Evolutionary conservation across 2,113 vertebrate genomes (phyloP), one percentile per base, ranked within the genome.

Genomic region (Alces alces): DNA sequence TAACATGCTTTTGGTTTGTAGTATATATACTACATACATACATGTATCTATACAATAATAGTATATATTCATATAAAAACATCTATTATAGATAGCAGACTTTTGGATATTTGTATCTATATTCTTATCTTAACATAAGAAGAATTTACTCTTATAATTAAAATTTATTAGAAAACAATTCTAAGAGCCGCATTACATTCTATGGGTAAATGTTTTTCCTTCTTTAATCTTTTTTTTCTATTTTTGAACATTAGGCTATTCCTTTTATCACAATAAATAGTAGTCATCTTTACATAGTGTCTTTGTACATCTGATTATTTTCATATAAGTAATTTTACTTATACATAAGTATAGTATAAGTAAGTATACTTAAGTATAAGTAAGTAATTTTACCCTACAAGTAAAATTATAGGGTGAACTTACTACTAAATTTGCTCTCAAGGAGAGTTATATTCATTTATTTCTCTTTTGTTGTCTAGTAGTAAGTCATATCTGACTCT

Each of bases 131-230:
- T 66, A 12, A 54, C 6, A 54, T 30, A 95, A 82, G 19, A 14
- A 91, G 10, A 91, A 94, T 86, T 89, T 94, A 91, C 6, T 39
- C 3, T 19, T 33, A 47, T 57, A 70, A 89, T 89, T 83, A 91
- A 86, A 88, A 61, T 60, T 64, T 91, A 83, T 80, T 97, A 80
- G 55, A 66, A 86, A 95, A 96, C 7, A 57, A 93, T 91, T 91
- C 12, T 94, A 91, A 86, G 55, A 61, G 19, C 5, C 79, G 4
- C 6, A 43, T 94, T 95, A 86, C 30, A 93, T 39, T 39, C 54
- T 91, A 52, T 25, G 27, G 52, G 28, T 25, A 87, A 83, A n/a
- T 70, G 1, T 91, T 97, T 86, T 83, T 76, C 43, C 16, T 61
- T 47, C n/a, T 85, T 52, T 82, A 57, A 84, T 76, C 6, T 39